phyloP scores from a whole-genome alignment of 2,888 invertebrate genomes.

The Uropetala carovei region DNA sequence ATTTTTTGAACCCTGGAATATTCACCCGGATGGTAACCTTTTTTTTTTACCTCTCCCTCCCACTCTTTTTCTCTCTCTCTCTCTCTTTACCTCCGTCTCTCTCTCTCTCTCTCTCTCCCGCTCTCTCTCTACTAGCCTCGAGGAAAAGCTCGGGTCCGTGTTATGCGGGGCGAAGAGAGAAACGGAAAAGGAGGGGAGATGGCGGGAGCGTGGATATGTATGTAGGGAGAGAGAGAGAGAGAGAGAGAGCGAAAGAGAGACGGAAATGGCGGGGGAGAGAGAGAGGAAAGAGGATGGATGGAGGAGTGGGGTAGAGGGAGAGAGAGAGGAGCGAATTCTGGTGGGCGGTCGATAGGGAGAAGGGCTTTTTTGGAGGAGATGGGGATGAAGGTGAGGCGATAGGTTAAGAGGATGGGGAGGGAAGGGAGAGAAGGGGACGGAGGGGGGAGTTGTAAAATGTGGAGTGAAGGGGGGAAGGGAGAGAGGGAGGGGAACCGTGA shows the following conservation, averaged over 20 bases:
- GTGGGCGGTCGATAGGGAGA: constrained; percentile 52
- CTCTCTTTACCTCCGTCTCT: neutral
- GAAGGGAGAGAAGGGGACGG: neutral
- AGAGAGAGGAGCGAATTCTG: neutral
- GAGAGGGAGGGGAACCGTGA: neutral
- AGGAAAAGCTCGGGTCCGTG: neutral
- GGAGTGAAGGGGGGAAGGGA: neutral
- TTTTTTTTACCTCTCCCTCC: neutral
- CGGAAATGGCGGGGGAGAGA: neutral
- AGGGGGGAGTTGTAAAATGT: neutral
- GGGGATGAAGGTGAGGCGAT: neutral
- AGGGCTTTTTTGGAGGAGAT: constrained; percentile 12
- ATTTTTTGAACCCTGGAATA: neutral
- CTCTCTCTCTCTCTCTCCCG: neutral
- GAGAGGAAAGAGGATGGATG: neutral
- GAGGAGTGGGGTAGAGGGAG: no score
- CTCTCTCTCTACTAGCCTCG: neutral
- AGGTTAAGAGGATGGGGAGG: neutral
- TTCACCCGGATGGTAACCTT: constrained; percentile 18
- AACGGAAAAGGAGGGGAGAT: neutral
- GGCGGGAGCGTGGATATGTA: neutral
- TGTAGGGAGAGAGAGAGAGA: neutral
- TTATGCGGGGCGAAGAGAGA: neutral
- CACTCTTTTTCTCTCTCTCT: neutral
- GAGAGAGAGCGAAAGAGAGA: neutral